These are phyloP conservation scores for Anoura caudifer DNA, from an alignment of 2,113 vertebrate species.

Conservation along the genomic window DNA sequence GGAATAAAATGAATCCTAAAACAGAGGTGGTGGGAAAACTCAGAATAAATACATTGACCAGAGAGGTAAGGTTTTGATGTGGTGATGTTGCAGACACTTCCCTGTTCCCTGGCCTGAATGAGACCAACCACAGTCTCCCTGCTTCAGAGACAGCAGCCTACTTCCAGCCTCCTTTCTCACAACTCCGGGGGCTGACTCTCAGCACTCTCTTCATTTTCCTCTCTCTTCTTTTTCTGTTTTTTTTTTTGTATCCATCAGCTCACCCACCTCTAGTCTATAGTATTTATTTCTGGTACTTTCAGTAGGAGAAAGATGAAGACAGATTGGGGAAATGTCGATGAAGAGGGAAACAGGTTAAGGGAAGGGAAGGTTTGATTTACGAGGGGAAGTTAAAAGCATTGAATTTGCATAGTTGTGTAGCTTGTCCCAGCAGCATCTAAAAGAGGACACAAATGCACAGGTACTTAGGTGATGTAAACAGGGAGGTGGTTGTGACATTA, in stretches of 20 bases:
- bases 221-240: not conserved
- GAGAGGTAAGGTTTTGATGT: not conserved
- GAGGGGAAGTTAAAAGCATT: slow-evolving; percentile 2
- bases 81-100: accelerated
- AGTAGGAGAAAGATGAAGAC: slow-evolving; percentile 62
- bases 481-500: not conserved
- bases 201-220: not conserved
- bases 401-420: not conserved
- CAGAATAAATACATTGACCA: not conserved
- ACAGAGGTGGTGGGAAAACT: not conserved
- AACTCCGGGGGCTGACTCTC: not conserved
- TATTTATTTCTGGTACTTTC: slow-evolving; percentile 64
- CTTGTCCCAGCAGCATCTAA: not conserved
- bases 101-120: not conserved
- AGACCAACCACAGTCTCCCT: accelerated
- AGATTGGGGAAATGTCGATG: slow-evolving; percentile 51
- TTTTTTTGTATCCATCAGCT: not conserved
- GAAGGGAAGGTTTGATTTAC: slow-evolving; percentile 45
- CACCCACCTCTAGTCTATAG: slow-evolving; percentile 35
- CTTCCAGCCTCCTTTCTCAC: accelerated
- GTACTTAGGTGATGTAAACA: not conserved
- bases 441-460: not conserved
- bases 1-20: not conserved
- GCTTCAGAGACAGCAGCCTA: not conserved
- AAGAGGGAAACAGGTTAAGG: slow-evolving; percentile 47